Evolutionary conservation across 2,797 vertebrate species (phyloP).

Genomic region (Falco columbarius): DNA sequence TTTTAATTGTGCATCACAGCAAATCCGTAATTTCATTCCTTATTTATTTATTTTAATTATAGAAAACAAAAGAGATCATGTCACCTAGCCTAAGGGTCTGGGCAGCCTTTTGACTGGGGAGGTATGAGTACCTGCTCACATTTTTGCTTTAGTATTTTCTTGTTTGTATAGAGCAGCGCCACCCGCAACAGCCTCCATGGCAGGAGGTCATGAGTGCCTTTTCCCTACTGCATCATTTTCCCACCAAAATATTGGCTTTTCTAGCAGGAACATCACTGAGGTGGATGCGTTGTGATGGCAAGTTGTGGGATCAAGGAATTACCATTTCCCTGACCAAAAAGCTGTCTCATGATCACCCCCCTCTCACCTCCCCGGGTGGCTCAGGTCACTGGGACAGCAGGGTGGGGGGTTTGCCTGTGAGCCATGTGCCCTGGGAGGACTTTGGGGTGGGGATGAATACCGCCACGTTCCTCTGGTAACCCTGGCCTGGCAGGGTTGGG

Average conservation of each 20-base stretch:
- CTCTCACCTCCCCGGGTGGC: rapidly evolving
- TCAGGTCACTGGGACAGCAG: background rate
- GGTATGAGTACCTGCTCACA: background rate
- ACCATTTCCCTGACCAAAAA: background rate
- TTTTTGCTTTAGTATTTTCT: constrained; percentile 8
- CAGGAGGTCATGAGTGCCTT: background rate
- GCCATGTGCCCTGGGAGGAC: background rate
- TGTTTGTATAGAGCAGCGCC: background rate
- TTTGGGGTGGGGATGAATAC: background rate
- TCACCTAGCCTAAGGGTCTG: background rate
- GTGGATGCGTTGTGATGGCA: rapidly evolving
- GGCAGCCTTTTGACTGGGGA: background rate
- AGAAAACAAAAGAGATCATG: background rate
- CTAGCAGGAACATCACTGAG: background rate
- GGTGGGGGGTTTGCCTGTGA: background rate
- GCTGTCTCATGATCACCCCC: rapidly evolving
- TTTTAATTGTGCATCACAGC: background rate
- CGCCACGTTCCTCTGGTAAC: rapidly evolving
- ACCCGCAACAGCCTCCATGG: background rate
- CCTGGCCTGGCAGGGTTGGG: background rate
- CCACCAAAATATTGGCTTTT: background rate
- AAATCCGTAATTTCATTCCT: background rate
- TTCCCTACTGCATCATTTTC: background rate
- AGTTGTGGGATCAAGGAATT: rapidly evolving
- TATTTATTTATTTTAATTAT: background rate